phyloP scores from a whole-genome alignment of 2,888 invertebrate genomes.

The Eulithis prunata region DNA sequence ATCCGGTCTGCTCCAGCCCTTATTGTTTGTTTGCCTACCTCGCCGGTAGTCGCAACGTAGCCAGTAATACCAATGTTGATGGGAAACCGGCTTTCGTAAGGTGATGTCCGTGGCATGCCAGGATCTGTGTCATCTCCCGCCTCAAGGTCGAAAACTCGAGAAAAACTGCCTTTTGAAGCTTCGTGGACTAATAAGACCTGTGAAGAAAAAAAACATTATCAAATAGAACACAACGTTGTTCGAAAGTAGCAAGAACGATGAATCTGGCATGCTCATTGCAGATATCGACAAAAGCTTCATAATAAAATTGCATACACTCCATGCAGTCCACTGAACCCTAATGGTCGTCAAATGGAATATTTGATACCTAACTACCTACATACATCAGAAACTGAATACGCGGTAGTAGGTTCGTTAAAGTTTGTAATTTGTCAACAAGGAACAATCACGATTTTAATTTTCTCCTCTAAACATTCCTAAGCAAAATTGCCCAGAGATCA shows the following conservation, averaged over 20 bases:
- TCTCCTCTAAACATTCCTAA: not conserved
- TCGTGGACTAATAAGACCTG: constrained; percentile 95
- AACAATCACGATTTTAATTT: not conserved
- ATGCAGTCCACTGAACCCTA: too few species aligned
- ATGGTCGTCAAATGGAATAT: too few species aligned
- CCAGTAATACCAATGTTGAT: constrained; percentile 98
- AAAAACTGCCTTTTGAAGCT: constrained; percentile 95
- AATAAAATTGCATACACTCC: too few species aligned
- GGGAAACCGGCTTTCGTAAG: constrained; percentile 96
- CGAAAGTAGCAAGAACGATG: too few species aligned
- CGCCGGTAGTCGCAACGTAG: constrained; percentile 97
- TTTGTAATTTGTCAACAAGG: not conserved
- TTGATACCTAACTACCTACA: too few species aligned
- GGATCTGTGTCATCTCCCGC: constrained; percentile 94
- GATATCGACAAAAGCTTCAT: too few species aligned
- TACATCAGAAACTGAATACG: too few species aligned
- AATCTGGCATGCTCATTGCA: too few species aligned
- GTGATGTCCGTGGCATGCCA: constrained; percentile 91
- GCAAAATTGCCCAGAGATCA: constrained; percentile 17
- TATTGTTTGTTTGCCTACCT: constrained; percentile 84
- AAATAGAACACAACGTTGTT: too few species aligned
- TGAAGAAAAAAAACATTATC: constrained; percentile 35
- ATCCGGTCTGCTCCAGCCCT: too few species aligned
- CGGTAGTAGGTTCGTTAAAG: too few species aligned
- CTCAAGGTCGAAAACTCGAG: constrained; percentile 96